phyloP scores from a whole-genome alignment of 2,797 vertebrate species.

The Scomberomorus guttatus region DNA sequence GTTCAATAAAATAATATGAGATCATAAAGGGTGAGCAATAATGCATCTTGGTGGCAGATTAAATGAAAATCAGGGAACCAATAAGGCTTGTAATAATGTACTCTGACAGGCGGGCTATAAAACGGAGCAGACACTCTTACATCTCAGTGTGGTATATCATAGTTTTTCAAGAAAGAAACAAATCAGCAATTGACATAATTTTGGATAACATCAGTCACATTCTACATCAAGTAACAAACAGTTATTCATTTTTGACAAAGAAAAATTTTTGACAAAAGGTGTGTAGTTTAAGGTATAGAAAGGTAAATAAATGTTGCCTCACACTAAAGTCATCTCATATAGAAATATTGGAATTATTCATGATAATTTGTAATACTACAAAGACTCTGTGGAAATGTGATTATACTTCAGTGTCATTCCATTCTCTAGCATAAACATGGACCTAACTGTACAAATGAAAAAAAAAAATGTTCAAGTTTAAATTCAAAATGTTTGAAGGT shows the following conservation, averaged over 20 bases:
- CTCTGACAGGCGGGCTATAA: constrained; percentile 79
- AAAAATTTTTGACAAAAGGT: not conserved
- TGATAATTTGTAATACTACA: constrained; percentile 37
- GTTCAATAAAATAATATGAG: constrained; percentile 90
- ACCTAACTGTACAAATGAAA: constrained; percentile 14
- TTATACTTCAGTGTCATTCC: constrained; percentile 27
- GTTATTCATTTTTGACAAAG: constrained; percentile 8
- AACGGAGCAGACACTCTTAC: constrained; percentile 68
- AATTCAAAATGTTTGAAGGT: constrained; percentile 54
- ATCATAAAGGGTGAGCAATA: constrained; percentile 87
- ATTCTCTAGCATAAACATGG: constrained; percentile 9
- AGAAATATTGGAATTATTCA: constrained; percentile 32
- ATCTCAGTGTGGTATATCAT: constrained; percentile 51
- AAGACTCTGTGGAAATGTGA: constrained; percentile 30
- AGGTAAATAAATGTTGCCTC: constrained; percentile 17
- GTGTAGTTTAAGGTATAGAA: not conserved
- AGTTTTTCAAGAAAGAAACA: constrained; percentile 47
- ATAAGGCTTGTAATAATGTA: constrained; percentile 88
- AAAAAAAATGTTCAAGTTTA: constrained; percentile 35
- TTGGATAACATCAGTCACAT: constrained; percentile 18
- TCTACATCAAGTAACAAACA: constrained; percentile 29
- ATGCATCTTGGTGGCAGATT: constrained; percentile 86
- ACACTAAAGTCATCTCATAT: constrained; percentile 2
- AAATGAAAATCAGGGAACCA: constrained; percentile 90
- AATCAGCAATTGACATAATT: constrained; percentile 17